Base-by-base conservation (phyloP, 2,113 vertebrate genomes). In the Pheucticus melanocephalus region DNA sequence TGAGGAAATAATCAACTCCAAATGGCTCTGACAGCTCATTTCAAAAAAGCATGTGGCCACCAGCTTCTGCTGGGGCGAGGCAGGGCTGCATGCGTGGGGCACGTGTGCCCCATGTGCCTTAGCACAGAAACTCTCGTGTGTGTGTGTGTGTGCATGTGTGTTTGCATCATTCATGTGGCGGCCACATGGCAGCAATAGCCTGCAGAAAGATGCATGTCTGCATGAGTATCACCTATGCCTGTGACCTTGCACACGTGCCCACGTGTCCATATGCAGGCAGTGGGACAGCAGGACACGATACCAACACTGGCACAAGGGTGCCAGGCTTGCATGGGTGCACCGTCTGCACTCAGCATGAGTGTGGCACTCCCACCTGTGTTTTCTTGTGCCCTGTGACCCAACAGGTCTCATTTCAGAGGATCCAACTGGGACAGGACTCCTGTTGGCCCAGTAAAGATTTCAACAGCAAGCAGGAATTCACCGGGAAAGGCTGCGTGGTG, bases 21-120 rank as follows among this genome's bases (percentile, higher is more conserved):
- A 77, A 50, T 0, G 5, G 56, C 86, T 86, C 45, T 69, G 85
- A 92, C 53, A 82, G 85, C 80, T 71, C 80, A 11, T 86, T 96
- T 75, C 96, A 94, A 92, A 94, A 82, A 75, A 93, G 86, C 89
- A 89, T 64, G 84, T 60, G 89, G 86, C 65, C 94, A 82, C 33
- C 80, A 82, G 51, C 80, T 71, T 77, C 91, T 0, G 2, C 86
- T 66, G 93, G 44, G 83, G 51, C 69, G 54, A 59, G 82, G 68
- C 95, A 66, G 72, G 48, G 47, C 86, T 1, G 4, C 13, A 6
- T 37, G 56, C 35, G 0, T 1, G 15, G 82, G 80, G 92, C 95
- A 94, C 24, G 14, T 96, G 94, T 51, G 65, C n/a, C 92, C 61
- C 95, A 86, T 82, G 90, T 94, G 91, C 84, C 65, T 93, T 82